Conservation (phyloP, 2,797 vertebrate genomes). For the Diglossa cyanea region DNA sequence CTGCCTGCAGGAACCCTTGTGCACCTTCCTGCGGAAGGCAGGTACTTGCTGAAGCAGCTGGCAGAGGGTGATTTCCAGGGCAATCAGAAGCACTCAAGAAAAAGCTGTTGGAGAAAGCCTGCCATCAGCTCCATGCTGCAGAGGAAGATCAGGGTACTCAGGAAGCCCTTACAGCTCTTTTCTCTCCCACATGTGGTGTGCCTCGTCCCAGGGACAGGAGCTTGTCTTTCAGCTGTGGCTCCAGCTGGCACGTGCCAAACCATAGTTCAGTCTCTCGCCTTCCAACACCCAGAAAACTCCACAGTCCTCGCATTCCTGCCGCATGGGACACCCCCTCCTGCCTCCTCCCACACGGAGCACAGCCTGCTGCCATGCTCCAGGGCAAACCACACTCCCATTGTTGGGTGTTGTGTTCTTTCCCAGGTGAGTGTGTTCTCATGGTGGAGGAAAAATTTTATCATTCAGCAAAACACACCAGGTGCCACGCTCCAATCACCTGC, state of each 20-base stretch:
- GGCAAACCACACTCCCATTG: conserved; percentile 1
- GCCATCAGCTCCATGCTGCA: neutral
- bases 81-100: neutral
- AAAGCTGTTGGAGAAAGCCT: neutral
- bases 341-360: conserved; percentile 41
- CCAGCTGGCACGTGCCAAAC: conserved; percentile 49
- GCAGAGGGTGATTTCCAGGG: neutral
- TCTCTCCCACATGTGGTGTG: neutral
- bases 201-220: neutral
- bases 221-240: conserved; percentile 57
- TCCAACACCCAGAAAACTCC: conserved; percentile 65
- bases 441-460: neutral
- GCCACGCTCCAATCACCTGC: rapidly evolving
- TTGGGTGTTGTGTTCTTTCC: neutral
- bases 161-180: neutral
- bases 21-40: neutral
- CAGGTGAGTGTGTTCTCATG: neutral
- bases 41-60: neutral
- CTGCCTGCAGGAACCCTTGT: rapidly evolving
- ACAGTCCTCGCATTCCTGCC: conserved; percentile 61
- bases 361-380: conserved; percentile 1
- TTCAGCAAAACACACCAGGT: neutral
- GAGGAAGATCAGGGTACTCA: neutral
- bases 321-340: conserved; percentile 11
- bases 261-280: conserved; percentile 63